phyloP scores from a whole-genome alignment of 2,113 vertebrate genomes.

The Sphyrna mokarran region DNA sequence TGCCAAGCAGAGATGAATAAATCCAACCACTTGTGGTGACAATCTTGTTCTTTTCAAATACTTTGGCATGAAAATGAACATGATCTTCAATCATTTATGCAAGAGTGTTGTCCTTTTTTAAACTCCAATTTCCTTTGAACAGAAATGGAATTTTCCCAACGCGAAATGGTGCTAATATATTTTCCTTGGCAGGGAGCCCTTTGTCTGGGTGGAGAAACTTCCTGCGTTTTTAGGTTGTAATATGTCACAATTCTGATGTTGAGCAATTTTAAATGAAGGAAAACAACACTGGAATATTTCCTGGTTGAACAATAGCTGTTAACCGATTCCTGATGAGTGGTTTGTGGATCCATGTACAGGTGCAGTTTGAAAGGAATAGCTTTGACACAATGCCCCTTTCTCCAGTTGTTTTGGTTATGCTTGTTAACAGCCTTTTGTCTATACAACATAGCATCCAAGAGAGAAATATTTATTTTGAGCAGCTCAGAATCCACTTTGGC shows the following conservation, averaged over 20 bases:
- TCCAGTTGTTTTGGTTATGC: neutral
- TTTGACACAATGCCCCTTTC: neutral
- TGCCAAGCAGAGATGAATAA: neutral
- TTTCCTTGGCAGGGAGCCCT: neutral
- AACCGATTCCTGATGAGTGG: neutral
- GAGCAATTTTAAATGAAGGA: neutral
- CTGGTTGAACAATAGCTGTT: constrained; percentile 9
- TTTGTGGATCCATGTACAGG: neutral
- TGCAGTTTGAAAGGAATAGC: neutral
- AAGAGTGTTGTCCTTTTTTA: neutral
- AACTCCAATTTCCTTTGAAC: neutral
- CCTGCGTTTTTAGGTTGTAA: constrained; percentile 45
- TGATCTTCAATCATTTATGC: neutral
- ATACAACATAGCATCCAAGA: neutral
- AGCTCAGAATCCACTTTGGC: neutral
- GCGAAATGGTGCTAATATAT: neutral
- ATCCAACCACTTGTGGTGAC: neutral
- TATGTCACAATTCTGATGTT: constrained; percentile 21
- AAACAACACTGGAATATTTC: neutral
- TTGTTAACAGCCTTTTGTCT: neutral
- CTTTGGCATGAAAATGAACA: neutral
- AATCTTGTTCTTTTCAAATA: no score
- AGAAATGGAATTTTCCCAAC: neutral
- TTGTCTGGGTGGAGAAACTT: constrained; percentile 51
- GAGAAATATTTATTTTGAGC: neutral